phyloP scores from a whole-genome alignment of 2,113 vertebrate species.

The Lucifuga dentata region DNA sequence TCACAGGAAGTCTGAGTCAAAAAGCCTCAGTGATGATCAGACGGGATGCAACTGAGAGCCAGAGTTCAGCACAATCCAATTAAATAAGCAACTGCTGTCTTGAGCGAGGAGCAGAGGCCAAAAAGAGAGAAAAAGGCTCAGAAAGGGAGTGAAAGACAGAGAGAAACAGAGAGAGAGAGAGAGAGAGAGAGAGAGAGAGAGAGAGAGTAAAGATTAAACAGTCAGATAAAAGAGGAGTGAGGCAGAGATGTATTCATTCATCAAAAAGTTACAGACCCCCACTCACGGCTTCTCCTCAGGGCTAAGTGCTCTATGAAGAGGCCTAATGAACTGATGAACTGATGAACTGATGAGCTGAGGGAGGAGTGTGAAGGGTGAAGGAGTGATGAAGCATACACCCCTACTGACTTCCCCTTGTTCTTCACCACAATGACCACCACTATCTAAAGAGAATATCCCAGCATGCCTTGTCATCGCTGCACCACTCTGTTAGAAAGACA shows the following conservation, averaged over 20 bases:
- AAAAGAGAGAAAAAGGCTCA: slow-evolving; percentile 63
- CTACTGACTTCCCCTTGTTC: slow-evolving; percentile 45
- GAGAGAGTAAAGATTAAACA: slow-evolving; percentile 76
- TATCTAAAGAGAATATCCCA: slow-evolving; percentile 79
- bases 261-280: slow-evolving; percentile 84
- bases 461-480: slow-evolving; percentile 75
- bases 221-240: slow-evolving; percentile 80
- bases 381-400: slow-evolving; percentile 50
- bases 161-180: slow-evolving; percentile 41
- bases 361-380: slow-evolving; percentile 39
- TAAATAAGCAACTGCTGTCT: slow-evolving; percentile 78
- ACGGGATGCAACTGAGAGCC: slow-evolving; percentile 77
- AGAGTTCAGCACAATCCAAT: slow-evolving; percentile 82
- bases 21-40: slow-evolving; percentile 76
- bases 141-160: slow-evolving; percentile 52
- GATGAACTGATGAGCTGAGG: slow-evolving; percentile 77
- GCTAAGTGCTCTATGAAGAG: slow-evolving; percentile 80
- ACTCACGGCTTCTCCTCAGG: slow-evolving; percentile 82
- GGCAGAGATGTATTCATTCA: slow-evolving; percentile 83
- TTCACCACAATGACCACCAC: slow-evolving; percentile 56
- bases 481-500: slow-evolving; percentile 74
- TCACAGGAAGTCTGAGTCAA: slow-evolving; percentile 77
- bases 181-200: slow-evolving; percentile 38
- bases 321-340: slow-evolving; percentile 78
- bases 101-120: slow-evolving; percentile 77